Evolutionary conservation across 2,797 vertebrate species (phyloP).

Genomic region (Fratercula arctica): DNA sequence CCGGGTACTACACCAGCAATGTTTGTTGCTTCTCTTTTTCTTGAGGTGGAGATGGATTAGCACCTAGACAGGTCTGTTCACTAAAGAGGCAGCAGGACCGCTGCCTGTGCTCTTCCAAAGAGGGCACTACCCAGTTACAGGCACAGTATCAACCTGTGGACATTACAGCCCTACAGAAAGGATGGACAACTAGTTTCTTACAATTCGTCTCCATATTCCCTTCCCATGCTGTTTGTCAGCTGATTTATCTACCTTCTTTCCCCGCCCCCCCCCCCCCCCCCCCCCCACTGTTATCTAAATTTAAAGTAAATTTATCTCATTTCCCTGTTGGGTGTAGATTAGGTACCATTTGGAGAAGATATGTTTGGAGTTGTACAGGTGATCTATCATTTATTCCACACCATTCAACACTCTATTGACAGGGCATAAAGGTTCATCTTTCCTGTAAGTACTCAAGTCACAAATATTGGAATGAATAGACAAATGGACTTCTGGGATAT

Average conservation of each 20-base stretch:
- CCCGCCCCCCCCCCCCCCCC: too few species aligned
- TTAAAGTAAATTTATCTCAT: not conserved
- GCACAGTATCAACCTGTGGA: not conserved
- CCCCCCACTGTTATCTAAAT: not conserved
- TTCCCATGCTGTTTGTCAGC: not conserved
- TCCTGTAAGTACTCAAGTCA: not conserved
- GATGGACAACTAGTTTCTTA: not conserved
- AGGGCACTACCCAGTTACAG: not conserved
- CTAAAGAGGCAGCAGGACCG: not conserved
- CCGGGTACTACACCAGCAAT: not conserved
- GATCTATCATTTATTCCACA: slow-evolving; percentile 4
- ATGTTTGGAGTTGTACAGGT: not conserved
- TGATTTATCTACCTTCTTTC: not conserved
- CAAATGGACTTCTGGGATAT: not conserved
- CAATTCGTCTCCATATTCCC: not conserved
- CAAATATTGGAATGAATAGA: slow-evolving; percentile 10
- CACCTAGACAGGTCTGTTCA: not conserved
- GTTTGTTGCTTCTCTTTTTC: not conserved
- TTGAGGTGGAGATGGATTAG: not conserved
- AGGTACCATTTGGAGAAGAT: not conserved
- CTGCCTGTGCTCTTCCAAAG: not conserved
- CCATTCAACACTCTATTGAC: not conserved
- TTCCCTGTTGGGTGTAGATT: not conserved
- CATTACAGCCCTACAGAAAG: not conserved
- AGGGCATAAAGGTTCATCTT: not conserved